These are phyloP conservation scores for Megaleporinus macrocephalus DNA, from an alignment of 2,113 vertebrate genomes.

Conservation along the genomic window DNA sequence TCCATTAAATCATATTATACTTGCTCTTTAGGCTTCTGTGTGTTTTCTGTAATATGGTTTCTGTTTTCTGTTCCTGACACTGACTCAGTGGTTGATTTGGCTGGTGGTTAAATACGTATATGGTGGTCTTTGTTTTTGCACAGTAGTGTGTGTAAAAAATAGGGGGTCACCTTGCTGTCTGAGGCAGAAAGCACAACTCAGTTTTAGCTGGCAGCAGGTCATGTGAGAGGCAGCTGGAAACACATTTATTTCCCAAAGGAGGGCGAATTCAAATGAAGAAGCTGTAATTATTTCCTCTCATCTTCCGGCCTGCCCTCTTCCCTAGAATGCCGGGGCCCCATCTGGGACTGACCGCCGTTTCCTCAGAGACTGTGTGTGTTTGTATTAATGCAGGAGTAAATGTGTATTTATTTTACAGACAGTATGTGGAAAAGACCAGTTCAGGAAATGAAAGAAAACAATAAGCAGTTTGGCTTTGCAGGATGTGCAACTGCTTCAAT, in stretches of 20 bases:
- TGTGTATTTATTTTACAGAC: neutral
- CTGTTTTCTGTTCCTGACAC: too few species aligned
- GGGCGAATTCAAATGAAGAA: slow-evolving; percentile 63
- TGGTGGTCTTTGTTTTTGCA: too few species aligned
- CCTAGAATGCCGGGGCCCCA: slow-evolving; percentile 44
- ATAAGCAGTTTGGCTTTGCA: slow-evolving; percentile 19
- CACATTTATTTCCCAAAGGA: slow-evolving; percentile 58
- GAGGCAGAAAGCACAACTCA: neutral
- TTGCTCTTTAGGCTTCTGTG: too few species aligned
- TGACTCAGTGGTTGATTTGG: too few species aligned
- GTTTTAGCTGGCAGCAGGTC: slow-evolving; percentile 42
- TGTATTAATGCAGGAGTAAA: slow-evolving; percentile 1
- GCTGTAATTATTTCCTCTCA: slow-evolving; percentile 71
- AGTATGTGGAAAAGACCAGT: slow-evolving; percentile 12
- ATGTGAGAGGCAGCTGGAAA: slow-evolving; percentile 50
- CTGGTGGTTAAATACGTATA: too few species aligned
- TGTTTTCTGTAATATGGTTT: too few species aligned
- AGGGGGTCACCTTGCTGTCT: slow-evolving; percentile 4
- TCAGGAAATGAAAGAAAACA: slow-evolving; percentile 32
- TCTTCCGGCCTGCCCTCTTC: slow-evolving; percentile 58
- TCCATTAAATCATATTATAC: too few species aligned
- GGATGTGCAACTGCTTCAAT: neutral
- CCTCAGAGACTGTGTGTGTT: slow-evolving; percentile 28
- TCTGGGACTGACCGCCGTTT: slow-evolving; percentile 58
- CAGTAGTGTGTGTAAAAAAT: too few species aligned